Evolutionary conservation across 2,888 invertebrate genomes (phyloP).

Genomic region (Tipula unca): DNA sequence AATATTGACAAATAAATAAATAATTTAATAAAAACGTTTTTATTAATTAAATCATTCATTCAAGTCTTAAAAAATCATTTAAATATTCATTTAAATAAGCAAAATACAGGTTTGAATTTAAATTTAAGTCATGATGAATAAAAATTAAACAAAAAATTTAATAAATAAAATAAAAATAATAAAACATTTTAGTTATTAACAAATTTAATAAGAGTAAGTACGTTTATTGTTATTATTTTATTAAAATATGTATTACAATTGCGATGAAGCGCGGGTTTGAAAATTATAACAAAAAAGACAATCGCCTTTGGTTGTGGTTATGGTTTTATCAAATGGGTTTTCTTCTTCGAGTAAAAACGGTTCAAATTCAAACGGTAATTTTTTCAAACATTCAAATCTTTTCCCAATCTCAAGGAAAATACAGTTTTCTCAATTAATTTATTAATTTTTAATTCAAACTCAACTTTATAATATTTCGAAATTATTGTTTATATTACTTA

Average conservation of each 20-base stretch:
- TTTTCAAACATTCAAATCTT: neutral
- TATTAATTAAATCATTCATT: neutral
- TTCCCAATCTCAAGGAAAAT: neutral
- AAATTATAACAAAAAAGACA: neutral
- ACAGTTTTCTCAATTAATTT: no score
- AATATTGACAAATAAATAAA: conserved; percentile 14
- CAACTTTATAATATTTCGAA: no score
- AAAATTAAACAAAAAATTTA: neutral
- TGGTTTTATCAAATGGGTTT: neutral
- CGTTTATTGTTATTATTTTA: neutral
- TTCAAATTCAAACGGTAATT: neutral
- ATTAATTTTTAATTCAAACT: no score
- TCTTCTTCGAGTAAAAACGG: neutral
- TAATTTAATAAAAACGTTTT: neutral
- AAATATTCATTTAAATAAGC: neutral
- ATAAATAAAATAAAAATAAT: neutral
- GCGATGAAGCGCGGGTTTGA: neutral
- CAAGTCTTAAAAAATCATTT: neutral
- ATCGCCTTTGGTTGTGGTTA: neutral
- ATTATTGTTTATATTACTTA: no score
- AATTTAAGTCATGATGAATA: neutral
- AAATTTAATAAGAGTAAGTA: neutral
- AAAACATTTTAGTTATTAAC: neutral
- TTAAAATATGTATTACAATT: neutral
- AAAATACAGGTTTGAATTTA: neutral